Percentiles rank a stretch among this genome's conserved stretches.
phyloP scores from a whole-genome alignment of 2,888 invertebrate genomes.

The Candidula unifasciata region DNA sequence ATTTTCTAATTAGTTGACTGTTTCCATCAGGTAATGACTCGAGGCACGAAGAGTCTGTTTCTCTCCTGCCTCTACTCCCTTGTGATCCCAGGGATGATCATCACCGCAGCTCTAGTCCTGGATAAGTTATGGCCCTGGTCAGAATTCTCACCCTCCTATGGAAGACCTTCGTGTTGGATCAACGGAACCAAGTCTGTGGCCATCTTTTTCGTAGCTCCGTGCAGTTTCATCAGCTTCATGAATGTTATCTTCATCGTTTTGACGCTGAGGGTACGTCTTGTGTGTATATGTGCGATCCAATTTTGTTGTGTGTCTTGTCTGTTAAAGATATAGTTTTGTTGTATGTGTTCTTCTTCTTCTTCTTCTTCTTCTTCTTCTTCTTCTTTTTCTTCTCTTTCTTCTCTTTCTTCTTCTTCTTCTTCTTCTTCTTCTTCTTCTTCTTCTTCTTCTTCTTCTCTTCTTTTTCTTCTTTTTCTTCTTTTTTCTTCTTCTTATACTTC shows the following conservation, averaged over 20 bases:
- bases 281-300: too few relatives aligned
- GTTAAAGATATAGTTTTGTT: too few relatives aligned
- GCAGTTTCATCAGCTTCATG: conserved; percentile 44
- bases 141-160: conserved; percentile 51
- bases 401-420: neutral
- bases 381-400: neutral
- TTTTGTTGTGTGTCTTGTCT: too few relatives aligned
- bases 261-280: conserved; percentile 39
- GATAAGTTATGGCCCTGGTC: conserved; percentile 46
- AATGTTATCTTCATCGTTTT: conserved; percentile 48
- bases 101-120: conserved; percentile 41
- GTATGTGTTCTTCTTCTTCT: too few relatives aligned
- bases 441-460: neutral
- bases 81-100: conserved; percentile 36
- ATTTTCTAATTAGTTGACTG: too few relatives aligned
- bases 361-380: too few relatives aligned
- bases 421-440: neutral
- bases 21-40: conserved; percentile 32
- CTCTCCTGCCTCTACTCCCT: conserved; percentile 48
- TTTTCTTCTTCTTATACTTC: neutral
- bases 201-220: conserved; percentile 53
- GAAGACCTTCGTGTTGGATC: conserved; percentile 54
- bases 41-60: conserved; percentile 28
- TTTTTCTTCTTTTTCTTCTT: too few relatives aligned
- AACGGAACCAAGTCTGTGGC: conserved; percentile 50